Percentiles rank a stretch among this genome's conserved stretches.
Conservation (phyloP, 2,113 vertebrate genomes). For the Catharus minimus region DNA sequence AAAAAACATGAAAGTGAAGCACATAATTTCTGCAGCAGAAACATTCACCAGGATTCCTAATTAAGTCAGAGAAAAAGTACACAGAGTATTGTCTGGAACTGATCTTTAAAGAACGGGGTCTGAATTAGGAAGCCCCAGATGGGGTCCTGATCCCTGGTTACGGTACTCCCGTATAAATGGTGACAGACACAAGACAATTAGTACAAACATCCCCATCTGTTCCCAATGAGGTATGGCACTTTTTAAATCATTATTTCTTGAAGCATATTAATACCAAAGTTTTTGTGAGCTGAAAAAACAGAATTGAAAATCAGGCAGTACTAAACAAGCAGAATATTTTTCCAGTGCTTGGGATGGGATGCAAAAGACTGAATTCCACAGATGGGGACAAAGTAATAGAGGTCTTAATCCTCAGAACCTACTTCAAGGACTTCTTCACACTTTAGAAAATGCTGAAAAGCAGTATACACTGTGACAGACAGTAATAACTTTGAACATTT, state of each 20-base stretch:
- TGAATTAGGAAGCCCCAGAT: constrained; percentile 41
- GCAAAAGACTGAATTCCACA: background rate
- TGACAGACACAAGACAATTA: constrained; percentile 38
- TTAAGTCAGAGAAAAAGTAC: constrained; percentile 4
- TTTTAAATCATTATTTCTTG: background rate
- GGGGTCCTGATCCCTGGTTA: constrained; percentile 43
- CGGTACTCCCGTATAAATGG: background rate
- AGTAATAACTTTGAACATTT: background rate
- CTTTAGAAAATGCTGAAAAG: background rate
- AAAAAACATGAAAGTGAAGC: background rate
- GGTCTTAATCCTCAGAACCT: background rate
- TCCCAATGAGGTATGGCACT: background rate
- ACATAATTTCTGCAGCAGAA: background rate
- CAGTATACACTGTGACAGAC: background rate
- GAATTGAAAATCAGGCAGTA: background rate
- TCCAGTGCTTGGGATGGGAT: background rate
- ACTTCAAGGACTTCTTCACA: background rate
- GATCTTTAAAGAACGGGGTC: background rate
- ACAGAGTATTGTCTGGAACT: background rate
- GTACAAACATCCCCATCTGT: constrained; percentile 51
- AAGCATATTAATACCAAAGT: background rate
- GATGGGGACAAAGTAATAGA: background rate
- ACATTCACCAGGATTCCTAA: background rate
- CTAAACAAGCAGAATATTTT: background rate
- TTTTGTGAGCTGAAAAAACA: background rate